Evolutionary conservation across 2,888 invertebrate species (phyloP), one percentile per base, ranked within the genome.

Genomic region (Drosophila algonquin): DNA sequence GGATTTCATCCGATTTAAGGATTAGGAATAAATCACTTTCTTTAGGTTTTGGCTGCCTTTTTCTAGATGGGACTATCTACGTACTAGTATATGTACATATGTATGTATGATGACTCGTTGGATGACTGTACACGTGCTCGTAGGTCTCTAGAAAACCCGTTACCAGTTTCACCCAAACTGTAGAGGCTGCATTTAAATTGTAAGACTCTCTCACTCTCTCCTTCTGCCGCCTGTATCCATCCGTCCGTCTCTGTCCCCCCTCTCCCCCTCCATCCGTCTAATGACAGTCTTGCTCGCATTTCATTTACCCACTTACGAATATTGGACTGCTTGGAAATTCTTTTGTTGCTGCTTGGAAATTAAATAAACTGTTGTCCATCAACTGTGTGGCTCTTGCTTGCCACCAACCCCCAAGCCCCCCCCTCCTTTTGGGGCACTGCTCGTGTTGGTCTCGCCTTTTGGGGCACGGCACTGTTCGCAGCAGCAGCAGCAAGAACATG

Each of bases 331-430:
- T 40, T 54, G 63, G 53, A 70, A 56, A 65, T 64, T 63, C 73
- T 79, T 53, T 55, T 57, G 46, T 63, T 79, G 54, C 61, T 48
- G 55, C 62, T 81, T 52, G 64, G 51, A 75, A 83, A 78, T 88
- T 75, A 83, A 88, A 86, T 73, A 80, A 80, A 86, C 76, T 70
- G 81, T 67, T 51, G 69, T 73, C 77, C 69, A 74, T 85, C 77
- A 81, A 80, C 60, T 74, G 71, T 24, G 63, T 46, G 45, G 44
- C 27, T 73, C 44, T 21, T 48, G 4, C 21, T 24, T n/a, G 35
- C 16, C 14, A 16, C 16, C 7, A 6, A 1, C 27, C 27, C 27
- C 27, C 27, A 3, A 3, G n/a, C n/a, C 50, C 24, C 30, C 32
- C n/a, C 27, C 35, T 16, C 32, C 45, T 51, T 12, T n/a, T 24